Evolutionary conservation across 2,888 invertebrate species (phyloP).

Genomic region (Villa cingulata): DNA sequence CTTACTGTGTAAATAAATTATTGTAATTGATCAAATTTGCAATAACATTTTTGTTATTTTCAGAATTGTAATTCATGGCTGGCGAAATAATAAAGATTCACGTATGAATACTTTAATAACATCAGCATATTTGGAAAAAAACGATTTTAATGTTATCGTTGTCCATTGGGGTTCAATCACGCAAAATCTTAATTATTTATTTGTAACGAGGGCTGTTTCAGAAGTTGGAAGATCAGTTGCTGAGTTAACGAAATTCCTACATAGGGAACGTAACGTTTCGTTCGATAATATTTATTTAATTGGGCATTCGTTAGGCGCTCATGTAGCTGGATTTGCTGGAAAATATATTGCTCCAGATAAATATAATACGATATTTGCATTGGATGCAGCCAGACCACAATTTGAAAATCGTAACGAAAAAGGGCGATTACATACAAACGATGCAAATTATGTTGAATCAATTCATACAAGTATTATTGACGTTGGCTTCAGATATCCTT

Average conservation of each 20-base stretch:
- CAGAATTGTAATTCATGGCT: slow-evolving; percentile 40
- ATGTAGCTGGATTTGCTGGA: slow-evolving; percentile 46
- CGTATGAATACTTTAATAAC: slow-evolving; percentile 17
- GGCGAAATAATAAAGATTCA: slow-evolving; percentile 42
- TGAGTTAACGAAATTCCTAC: slow-evolving; percentile 48
- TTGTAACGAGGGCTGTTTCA: slow-evolving; percentile 29
- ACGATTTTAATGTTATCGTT: slow-evolving; percentile 44
- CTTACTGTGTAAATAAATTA: too few species aligned
- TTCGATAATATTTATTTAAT: slow-evolving; percentile 29
- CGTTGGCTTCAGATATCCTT: slow-evolving; percentile 13
- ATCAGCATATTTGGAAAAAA: slow-evolving; percentile 41
- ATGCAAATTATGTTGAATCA: slow-evolving; percentile 19
- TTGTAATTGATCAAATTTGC: too few species aligned
- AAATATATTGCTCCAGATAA: slow-evolving; percentile 25
- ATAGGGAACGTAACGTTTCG: slow-evolving; percentile 39
- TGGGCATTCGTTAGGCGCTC: slow-evolving; percentile 46
- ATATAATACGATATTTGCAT: slow-evolving; percentile 34
- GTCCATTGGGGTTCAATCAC: slow-evolving; percentile 42
- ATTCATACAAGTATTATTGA: slow-evolving; percentile 19
- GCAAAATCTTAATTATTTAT: slow-evolving; percentile 21
- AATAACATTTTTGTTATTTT: neutral
- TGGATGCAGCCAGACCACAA: slow-evolving; percentile 47
- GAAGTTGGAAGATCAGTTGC: slow-evolving; percentile 44
- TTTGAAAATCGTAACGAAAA: slow-evolving; percentile 27
- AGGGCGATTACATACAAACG: slow-evolving; percentile 14